Conservation (phyloP, 2,113 vertebrate genomes). For the Pterocles burchelli region DNA sequence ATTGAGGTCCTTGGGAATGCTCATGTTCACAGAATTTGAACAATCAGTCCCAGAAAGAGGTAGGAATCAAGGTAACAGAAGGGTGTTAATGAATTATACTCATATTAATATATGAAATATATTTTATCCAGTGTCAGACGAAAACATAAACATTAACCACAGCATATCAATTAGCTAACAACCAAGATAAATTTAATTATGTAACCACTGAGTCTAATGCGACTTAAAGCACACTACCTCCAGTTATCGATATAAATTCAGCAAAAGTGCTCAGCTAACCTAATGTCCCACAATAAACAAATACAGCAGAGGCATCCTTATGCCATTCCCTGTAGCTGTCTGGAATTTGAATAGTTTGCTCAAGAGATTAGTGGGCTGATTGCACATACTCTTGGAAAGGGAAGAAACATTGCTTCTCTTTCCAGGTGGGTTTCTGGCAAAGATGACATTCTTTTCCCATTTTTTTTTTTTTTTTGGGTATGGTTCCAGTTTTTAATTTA, state of each 20-base stretch:
- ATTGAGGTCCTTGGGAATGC: neutral
- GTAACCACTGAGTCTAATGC: neutral
- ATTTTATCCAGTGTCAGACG: neutral
- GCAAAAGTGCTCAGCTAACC: neutral
- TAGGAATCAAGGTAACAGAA: neutral
- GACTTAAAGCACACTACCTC: neutral
- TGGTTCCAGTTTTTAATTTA: neutral
- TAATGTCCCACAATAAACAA: constrained; percentile 1
- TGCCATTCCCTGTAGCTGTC: neutral
- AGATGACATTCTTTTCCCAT: neutral
- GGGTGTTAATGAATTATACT: neutral
- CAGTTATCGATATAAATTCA: neutral
- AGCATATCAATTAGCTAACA: neutral
- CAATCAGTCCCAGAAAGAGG: neutral
- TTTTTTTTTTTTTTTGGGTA: neutral
- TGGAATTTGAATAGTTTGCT: neutral
- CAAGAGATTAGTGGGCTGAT: neutral
- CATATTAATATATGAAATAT: neutral
- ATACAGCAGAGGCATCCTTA: neutral
- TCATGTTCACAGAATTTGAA: neutral
- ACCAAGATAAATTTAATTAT: neutral
- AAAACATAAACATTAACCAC: neutral
- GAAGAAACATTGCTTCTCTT: neutral
- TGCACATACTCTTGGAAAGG: neutral
- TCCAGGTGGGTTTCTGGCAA: neutral